Conservation (phyloP, 2,113 vertebrate species). For the Pachycephala philippinensis region DNA sequence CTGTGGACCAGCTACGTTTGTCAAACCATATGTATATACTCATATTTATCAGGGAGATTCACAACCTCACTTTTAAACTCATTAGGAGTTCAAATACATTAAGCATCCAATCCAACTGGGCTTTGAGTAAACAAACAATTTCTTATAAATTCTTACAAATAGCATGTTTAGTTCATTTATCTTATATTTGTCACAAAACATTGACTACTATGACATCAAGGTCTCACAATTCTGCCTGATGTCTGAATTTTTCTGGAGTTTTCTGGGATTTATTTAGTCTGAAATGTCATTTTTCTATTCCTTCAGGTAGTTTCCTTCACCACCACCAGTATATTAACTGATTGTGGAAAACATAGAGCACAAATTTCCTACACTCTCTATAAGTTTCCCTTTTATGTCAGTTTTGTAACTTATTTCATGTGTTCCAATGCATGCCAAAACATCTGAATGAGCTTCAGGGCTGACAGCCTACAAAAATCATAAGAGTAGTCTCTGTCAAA, state of each 20-base stretch:
- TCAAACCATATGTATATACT: not conserved
- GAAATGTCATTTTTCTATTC: not conserved
- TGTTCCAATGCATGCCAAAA: not conserved
- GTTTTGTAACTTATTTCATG: not conserved
- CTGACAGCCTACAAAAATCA: not conserved
- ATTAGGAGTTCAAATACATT: not conserved
- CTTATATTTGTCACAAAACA: not conserved
- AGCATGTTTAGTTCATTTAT: not conserved
- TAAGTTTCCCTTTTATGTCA: not conserved
- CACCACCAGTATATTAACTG: not conserved
- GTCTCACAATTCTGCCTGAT: not conserved
- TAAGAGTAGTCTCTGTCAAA: not conserved
- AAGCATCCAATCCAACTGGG: not conserved
- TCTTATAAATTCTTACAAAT: not conserved
- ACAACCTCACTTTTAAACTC: not conserved
- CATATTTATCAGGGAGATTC: not conserved
- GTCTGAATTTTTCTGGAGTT: not conserved
- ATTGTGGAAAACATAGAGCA: not conserved
- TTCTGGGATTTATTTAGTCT: not conserved
- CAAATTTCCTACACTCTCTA: not conserved
- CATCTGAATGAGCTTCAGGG: not conserved
- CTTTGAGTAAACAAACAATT: not conserved
- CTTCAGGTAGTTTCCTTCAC: not conserved
- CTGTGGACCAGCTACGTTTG: not conserved
- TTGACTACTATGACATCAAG: not conserved